Evolutionary conservation across 2,113 vertebrate genomes (phyloP).

Genomic region (Romanogobio albipinnatus): DNA sequence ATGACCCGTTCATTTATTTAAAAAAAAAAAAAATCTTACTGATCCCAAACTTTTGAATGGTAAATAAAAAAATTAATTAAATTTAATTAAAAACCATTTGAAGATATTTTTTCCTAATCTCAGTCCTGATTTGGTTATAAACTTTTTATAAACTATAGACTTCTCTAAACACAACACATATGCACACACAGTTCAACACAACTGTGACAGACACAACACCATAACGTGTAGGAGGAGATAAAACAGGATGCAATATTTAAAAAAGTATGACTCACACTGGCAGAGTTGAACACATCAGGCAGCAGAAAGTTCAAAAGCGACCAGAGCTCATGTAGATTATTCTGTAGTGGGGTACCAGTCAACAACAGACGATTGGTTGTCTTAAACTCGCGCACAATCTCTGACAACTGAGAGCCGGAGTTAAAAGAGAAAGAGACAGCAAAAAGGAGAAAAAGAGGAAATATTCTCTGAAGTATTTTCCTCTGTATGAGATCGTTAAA

Average conservation of each 20-base stretch:
- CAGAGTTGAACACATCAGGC: slow-evolving; percentile 91
- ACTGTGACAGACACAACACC: not conserved
- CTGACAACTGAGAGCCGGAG: slow-evolving; percentile 77
- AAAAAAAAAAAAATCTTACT: too few species aligned
- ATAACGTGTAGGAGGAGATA: slow-evolving; percentile 4
- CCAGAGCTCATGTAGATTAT: slow-evolving; percentile 91
- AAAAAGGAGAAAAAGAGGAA: not conserved
- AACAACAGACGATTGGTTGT: slow-evolving; percentile 88
- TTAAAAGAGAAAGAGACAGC: slow-evolving; percentile 27
- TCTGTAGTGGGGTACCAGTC: slow-evolving; percentile 89
- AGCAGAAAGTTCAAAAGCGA: slow-evolving; percentile 89
- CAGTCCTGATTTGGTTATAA: not conserved
- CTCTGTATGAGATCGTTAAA: slow-evolving; percentile 10
- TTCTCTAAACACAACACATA: slow-evolving; percentile 12
- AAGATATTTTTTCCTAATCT: not conserved
- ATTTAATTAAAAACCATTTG: not conserved
- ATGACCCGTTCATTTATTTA: too few species aligned
- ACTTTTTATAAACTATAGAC: not conserved
- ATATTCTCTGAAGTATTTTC: not conserved
- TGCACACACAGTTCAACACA: not conserved
- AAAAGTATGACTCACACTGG: slow-evolving; percentile 74
- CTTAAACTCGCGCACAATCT: slow-evolving; percentile 91
- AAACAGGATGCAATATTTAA: slow-evolving; percentile 21
- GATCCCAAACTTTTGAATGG: not conserved
- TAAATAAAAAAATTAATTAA: not conserved